Conservation (phyloP, 2,797 vertebrate species). For the Fistularia commersonii region DNA sequence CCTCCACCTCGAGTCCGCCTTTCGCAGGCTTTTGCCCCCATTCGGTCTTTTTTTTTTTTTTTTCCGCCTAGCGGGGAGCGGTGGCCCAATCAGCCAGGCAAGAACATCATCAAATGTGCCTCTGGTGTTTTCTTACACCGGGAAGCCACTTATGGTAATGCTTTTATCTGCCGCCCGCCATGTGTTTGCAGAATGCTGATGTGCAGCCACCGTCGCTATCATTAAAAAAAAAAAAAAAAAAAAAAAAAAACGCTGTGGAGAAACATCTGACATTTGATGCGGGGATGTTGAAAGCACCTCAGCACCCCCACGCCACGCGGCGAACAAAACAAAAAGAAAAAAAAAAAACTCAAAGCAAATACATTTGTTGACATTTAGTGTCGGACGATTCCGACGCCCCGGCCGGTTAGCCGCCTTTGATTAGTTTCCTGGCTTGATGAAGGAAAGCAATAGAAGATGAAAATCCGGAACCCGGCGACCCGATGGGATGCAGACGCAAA, state of each 20-base stretch:
- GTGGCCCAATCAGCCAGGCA: slow-evolving; percentile 43
- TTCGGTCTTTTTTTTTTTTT: slow-evolving; percentile 27
- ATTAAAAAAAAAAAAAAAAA: background rate
- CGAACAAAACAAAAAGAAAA: too few relatives aligned
- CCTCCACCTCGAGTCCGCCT: slow-evolving; percentile 1
- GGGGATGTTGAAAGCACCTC: too few relatives aligned
- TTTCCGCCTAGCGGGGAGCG: too few relatives aligned
- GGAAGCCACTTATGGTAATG: slow-evolving; percentile 30
- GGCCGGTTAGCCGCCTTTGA: too few relatives aligned
- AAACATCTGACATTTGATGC: background rate
- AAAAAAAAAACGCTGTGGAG: background rate
- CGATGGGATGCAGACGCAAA: too few relatives aligned
- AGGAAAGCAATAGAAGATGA: too few relatives aligned
- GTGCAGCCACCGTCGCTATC: slow-evolving; percentile 23
- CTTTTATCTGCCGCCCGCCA: slow-evolving; percentile 17
- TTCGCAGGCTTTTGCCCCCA: slow-evolving; percentile 25
- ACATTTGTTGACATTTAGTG: too few relatives aligned
- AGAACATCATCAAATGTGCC: slow-evolving; percentile 35
- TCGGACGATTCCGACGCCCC: too few relatives aligned
- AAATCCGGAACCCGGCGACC: too few relatives aligned
- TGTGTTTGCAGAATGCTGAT: slow-evolving; percentile 22
- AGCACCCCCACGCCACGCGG: too few relatives aligned
- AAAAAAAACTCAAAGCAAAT: too few relatives aligned
- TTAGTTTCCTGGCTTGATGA: too few relatives aligned
- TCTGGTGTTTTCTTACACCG: slow-evolving; percentile 26